Percentiles rank a stretch among this genome's conserved stretches.
These are phyloP conservation scores for Schlechtendalia chinensis DNA, from an alignment of 1,140 invertebrate species.

Conservation along the genomic window DNA sequence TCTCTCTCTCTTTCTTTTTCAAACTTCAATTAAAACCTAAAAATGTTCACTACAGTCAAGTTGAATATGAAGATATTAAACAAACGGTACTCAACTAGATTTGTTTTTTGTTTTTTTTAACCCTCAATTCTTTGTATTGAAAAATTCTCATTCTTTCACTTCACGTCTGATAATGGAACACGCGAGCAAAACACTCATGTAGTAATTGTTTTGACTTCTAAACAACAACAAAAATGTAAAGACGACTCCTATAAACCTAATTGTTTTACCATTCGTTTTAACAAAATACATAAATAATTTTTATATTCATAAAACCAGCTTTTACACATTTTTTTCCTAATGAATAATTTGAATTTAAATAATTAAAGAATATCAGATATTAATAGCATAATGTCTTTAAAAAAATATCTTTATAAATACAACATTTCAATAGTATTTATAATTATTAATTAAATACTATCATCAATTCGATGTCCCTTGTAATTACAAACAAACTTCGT, in stretches of 20 bases:
- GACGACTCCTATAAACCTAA: not conserved
- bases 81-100: not conserved
- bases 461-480: conserved; percentile 12
- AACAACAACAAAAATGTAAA: not conserved
- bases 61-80: not conserved
- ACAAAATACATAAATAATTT: not conserved
- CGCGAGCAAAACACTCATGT: not conserved
- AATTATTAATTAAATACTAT: conserved; percentile 7
- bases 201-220: not conserved
- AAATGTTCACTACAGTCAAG: not conserved
- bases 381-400: not conserved
- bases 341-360: not conserved
- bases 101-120: not conserved
- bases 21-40: not conserved
- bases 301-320: not conserved
- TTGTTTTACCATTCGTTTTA: not conserved
- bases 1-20: too few species aligned
- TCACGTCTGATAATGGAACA: not conserved
- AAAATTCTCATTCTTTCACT: not conserved
- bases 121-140: not conserved
- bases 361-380: not conserved
- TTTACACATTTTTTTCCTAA: not conserved
- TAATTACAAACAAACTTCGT: not conserved
- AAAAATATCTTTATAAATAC: not conserved
- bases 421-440: not conserved